These are phyloP conservation scores for Sphenopsis melanotis DNA, from an alignment of 2,797 vertebrate genomes.

Conservation along the genomic window DNA sequence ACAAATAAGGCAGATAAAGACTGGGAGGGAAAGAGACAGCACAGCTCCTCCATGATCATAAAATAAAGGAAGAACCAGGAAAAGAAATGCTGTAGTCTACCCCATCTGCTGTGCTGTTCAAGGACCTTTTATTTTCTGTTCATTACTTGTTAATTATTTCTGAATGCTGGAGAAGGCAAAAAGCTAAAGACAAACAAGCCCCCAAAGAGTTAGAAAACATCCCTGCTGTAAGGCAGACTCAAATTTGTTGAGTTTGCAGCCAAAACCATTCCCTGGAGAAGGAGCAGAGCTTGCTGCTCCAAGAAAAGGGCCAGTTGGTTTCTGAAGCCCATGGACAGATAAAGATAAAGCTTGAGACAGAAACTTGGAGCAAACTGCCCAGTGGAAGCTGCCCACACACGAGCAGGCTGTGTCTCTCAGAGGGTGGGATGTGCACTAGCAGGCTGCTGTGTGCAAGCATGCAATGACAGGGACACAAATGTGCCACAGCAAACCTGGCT, in stretches of 20 bases:
- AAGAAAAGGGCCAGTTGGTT: not conserved
- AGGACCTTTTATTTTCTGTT: constrained; percentile 38
- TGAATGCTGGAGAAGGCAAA: constrained; percentile 11
- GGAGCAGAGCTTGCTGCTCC: not conserved
- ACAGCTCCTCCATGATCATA: not conserved
- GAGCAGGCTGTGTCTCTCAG: not conserved
- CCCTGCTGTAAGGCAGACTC: not conserved
- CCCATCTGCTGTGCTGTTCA: not conserved
- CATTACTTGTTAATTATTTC: constrained; percentile 48
- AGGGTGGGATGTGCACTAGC: not conserved
- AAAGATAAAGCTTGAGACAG: not conserved
- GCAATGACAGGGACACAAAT: fast-evolving
- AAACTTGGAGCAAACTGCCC: not conserved
- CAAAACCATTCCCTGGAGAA: constrained; percentile 28
- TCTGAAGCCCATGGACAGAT: not conserved
- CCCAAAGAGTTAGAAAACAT: not conserved
- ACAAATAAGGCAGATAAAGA: not conserved
- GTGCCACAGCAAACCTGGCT: not conserved
- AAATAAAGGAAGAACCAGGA: constrained; percentile 8
- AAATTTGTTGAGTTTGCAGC: not conserved
- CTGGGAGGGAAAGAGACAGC: not conserved
- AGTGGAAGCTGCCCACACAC: fast-evolving
- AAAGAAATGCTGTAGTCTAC: not conserved
- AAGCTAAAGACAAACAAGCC: constrained; percentile 25
- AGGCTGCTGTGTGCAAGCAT: fast-evolving